Evolutionary conservation across 2,113 vertebrate species (phyloP), one percentile per base, ranked within the genome.

Genomic region (Sisor rabdophorus): DNA sequence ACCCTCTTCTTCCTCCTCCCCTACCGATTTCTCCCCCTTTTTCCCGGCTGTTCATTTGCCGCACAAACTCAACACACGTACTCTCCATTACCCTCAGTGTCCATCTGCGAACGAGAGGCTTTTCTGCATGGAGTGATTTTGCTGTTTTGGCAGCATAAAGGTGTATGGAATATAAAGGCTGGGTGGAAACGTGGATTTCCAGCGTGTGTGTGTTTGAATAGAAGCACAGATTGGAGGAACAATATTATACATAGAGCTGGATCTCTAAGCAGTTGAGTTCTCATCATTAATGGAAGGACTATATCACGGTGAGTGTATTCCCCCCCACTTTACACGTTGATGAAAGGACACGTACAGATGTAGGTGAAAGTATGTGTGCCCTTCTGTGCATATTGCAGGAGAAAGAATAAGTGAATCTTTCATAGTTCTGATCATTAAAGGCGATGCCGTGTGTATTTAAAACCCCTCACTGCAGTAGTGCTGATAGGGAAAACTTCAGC

Each of bases 241-340:
- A 36, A 28, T 55, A 32, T 16, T 54, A 55, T 50, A 68, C 24
- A 28, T 8, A 30, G 17, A 4, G 26, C 47, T 69, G 65, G 47
- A 22, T 69, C 12, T 52, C 24, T 69, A 32, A 67, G 32, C 65
- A 26, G 50, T 48, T 30, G 10, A 16, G 2, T 75, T 40, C 26
- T 79, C 26, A 1, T 74, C 61, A 72, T 80, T 80, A 78, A 83
- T 83, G 82, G 82, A 83, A 80, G 82, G 79, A 78, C 72, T 83
- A 47, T 83, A 83, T 72, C 82, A 83, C 61, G 82, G 82, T 83
- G 75, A 80, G 81, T n/a, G 28, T 53, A 65, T 76, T 71, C 40
- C 65, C 79, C 47, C 55, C 67, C 44, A 52, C 28, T 74, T 63
- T 3, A 52, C 9, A 7, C 15, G 2, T 24, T 30, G 22, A 16